Conservation (phyloP, 2,797 vertebrate genomes). For the Threskiornis aethiopicus region DNA sequence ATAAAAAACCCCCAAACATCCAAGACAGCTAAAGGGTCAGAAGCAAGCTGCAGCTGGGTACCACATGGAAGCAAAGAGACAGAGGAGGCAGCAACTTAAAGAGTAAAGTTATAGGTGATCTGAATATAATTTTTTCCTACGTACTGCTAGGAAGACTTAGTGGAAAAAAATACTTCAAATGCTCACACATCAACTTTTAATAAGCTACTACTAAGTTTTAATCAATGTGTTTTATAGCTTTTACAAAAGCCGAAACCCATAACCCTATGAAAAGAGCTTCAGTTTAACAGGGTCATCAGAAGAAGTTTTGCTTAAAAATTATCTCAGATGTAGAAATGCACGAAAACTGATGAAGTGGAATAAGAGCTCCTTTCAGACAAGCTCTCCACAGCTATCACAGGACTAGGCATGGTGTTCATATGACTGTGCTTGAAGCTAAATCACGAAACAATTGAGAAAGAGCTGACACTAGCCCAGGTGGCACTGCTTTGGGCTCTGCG, state of each 20-base stretch:
- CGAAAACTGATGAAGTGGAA: neutral
- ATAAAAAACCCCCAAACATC: neutral
- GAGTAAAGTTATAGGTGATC: neutral
- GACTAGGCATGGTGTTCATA: conserved; percentile 24
- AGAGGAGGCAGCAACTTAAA: neutral
- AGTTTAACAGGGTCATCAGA: neutral
- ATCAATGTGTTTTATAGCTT: neutral
- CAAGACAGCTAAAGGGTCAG: neutral
- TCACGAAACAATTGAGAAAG: neutral
- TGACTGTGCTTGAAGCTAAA: conserved; percentile 36
- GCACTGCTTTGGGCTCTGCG: neutral
- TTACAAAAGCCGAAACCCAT: neutral
- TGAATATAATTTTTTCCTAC: neutral
- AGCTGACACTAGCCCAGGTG: neutral
- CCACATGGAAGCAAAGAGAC: neutral
- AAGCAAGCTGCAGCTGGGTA: neutral
- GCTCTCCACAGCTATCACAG: conserved; percentile 20
- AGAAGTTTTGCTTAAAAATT: neutral
- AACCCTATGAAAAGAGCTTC: neutral
- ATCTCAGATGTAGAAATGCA: neutral
- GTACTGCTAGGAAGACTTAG: neutral
- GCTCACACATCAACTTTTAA: neutral
- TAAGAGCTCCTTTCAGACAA: conserved; percentile 43
- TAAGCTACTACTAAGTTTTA: neutral
- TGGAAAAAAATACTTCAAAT: neutral